Evolutionary conservation across 2,797 vertebrate genomes (phyloP).

Genomic region (Liasis olivaceus): DNA sequence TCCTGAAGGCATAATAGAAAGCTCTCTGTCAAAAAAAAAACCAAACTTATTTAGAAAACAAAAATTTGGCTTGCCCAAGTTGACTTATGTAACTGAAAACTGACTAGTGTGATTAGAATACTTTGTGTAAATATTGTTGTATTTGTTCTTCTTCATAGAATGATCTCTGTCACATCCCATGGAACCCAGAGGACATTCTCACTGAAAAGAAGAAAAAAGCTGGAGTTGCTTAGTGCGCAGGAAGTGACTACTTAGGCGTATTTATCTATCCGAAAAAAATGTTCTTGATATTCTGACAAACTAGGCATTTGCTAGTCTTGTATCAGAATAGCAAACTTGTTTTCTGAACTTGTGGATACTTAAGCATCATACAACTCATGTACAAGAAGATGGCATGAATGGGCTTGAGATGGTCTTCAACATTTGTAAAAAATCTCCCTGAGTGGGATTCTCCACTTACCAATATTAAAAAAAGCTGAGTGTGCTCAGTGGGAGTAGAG

Average conservation of each 20-base stretch:
- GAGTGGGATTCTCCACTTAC: neutral
- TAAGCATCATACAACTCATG: too few species aligned
- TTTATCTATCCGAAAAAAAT: neutral
- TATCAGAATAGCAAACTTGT: neutral
- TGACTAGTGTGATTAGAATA: neutral
- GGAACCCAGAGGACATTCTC: neutral
- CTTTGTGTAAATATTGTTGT: neutral
- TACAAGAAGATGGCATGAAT: neutral
- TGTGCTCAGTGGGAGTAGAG: neutral
- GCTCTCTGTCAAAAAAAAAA: neutral
- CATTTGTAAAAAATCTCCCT: neutral
- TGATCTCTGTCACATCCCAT: neutral
- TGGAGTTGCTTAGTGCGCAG: neutral
- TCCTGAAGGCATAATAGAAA: neutral
- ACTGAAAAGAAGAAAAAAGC: neutral
- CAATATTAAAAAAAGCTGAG: neutral
- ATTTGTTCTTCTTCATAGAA: neutral
- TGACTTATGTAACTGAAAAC: neutral
- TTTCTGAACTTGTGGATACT: neutral
- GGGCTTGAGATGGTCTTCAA: neutral
- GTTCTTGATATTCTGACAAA: neutral
- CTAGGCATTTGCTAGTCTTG: neutral
- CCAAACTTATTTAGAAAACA: neutral
- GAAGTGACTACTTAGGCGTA: neutral
- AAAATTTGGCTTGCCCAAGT: neutral